These are phyloP conservation scores for Microchrysa polita DNA, from an alignment of 2,888 invertebrate genomes.

Conservation along the genomic window DNA sequence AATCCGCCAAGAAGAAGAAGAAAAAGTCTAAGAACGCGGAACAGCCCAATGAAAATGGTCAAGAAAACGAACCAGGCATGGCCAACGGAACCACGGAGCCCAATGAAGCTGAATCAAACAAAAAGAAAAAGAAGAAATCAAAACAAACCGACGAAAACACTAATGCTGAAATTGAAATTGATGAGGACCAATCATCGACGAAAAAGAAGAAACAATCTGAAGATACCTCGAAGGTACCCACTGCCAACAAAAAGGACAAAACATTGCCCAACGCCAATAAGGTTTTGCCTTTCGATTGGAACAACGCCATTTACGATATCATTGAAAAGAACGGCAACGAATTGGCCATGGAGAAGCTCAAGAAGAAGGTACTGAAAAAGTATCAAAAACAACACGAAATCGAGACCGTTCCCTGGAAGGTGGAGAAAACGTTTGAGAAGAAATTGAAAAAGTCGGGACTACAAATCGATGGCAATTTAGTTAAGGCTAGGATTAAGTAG, in stretches of 20 bases:
- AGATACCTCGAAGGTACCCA: neutral
- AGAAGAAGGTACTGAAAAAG: conserved; percentile 77
- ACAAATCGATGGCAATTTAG: conserved; percentile 71
- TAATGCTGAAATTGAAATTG: neutral
- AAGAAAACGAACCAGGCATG: neutral
- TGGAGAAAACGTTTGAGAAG: conserved; percentile 76
- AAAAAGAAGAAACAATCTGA: neutral
- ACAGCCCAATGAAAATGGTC: conserved; percentile 56
- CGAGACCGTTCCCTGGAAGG: conserved; percentile 68
- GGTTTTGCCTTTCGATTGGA: conserved; percentile 46
- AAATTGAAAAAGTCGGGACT: conserved; percentile 76
- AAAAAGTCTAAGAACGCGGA: conserved; percentile 53
- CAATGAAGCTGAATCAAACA: neutral
- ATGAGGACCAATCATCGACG: neutral
- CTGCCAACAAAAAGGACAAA: conserved; percentile 56
- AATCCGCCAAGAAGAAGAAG: conserved; percentile 51
- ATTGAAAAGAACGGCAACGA: conserved; percentile 66
- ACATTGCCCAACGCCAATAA: conserved; percentile 61
- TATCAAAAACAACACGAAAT: conserved; percentile 66
- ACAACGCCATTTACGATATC: conserved; percentile 43
- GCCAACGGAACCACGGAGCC: neutral
- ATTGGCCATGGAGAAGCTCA: conserved; percentile 76
- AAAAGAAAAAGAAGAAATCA: conserved; percentile 10
- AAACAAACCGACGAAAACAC: neutral
- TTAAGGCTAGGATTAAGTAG: conserved; percentile 56